Base-by-base conservation (phyloP, 2,797 vertebrate genomes). In the Apogon hyalosoma region DNA sequence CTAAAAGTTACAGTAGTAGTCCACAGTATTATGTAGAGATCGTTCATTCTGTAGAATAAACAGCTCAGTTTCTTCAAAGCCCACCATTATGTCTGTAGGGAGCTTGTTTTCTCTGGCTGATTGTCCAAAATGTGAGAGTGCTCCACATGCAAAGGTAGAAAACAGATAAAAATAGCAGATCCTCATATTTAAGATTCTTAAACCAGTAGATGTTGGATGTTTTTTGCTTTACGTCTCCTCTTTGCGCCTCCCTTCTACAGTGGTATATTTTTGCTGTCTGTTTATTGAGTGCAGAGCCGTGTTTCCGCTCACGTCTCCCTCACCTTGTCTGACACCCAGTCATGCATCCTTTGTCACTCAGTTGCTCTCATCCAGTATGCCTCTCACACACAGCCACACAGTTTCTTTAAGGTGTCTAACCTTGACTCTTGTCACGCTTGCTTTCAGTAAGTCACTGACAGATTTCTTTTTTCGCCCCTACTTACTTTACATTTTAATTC, bases 301-400 rank as follows among this genome's bases (percentile, higher is more conserved):
- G 9, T 42, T 55, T 63, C 38, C 2, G 0, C 68, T 73, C 56
- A 59, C 11, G 31, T 33, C 31, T 33, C 31, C 31, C 55, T 58
- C 83, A 73, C 70, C 69, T 75, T 70, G 33, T 65, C 62, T 80
- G 69, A 65, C 84, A 69, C 39, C 33, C 65, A 38, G 71, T 80
- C 59, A 60, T 59, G 64, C 80, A 57, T 77, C 69, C 65, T 69
- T 72, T 75, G 86, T 83, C 72, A 71, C 54, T 64, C 40, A 18
- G 41, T 54, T 59, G 50, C 38, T 61, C 54, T 68, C 45, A 57
- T 75, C 89, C 50, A 69, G 79, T 66, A 89, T 85, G 69, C 75
- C 11, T 47, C 74, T 79, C 81, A 77, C 76, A 79, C 59, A 28
- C 3, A 7, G 15, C 50, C 50, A 41, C 56, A 63, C 28, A 2